Evolutionary conservation across 2,888 invertebrate species (phyloP).

Genomic region (Celastrina argiolus): DNA sequence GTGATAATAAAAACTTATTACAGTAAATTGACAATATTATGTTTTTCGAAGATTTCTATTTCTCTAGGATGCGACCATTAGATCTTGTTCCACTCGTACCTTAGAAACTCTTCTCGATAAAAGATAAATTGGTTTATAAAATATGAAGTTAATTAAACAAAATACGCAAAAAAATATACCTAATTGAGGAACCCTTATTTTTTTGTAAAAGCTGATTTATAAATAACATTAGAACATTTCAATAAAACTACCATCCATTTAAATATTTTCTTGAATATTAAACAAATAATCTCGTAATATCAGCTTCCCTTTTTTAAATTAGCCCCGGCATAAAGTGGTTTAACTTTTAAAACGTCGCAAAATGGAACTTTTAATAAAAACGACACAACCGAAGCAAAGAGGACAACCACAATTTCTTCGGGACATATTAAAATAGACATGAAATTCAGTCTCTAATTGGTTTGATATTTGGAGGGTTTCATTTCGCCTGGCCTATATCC

Average conservation of each 20-base stretch:
- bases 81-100: too few species aligned
- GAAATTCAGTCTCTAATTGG: slow-evolving; percentile 15
- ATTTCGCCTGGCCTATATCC: slow-evolving; percentile 8
- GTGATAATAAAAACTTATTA: too few species aligned
- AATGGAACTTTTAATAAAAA: neutral
- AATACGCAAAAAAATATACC: too few species aligned
- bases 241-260: neutral
- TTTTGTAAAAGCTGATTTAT: neutral
- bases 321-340: neutral
- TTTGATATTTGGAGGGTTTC: slow-evolving; percentile 12
- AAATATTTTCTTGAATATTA: neutral
- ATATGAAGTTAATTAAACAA: too few species aligned
- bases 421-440: slow-evolving; percentile 13
- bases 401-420: neutral
- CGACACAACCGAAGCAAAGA: too few species aligned
- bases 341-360: neutral
- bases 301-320: neutral
- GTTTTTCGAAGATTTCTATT: too few species aligned
- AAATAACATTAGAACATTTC: neutral
- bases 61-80: too few species aligned
- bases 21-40: too few species aligned
- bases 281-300: neutral
- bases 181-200: too few species aligned
- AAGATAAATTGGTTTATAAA: too few species aligned
- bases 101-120: too few species aligned